A percentile compares a stretch with the other conserved stretches of the same genome.
phyloP scores from a whole-genome alignment of 2,888 invertebrate species.

The Heteromyza rotundicornis region DNA sequence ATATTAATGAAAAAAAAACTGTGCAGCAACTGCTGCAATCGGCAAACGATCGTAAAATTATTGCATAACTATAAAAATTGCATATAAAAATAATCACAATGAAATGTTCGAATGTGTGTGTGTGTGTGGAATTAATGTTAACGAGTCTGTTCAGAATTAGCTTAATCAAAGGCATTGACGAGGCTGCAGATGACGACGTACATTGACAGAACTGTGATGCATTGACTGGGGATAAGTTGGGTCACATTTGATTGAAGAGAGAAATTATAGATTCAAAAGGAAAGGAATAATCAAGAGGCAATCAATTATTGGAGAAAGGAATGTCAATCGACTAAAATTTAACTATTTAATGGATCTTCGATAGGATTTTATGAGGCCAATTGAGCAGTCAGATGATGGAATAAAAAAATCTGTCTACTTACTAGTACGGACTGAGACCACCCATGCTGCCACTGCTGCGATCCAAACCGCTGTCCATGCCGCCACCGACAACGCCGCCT shows the following conservation, averaged over 20 bases:
- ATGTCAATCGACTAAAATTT: no score
- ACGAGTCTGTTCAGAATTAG: slow-evolving; percentile 22
- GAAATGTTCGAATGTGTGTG: slow-evolving; percentile 1
- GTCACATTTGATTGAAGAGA: no score
- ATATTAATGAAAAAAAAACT: background rate
- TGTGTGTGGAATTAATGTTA: slow-evolving; percentile 6
- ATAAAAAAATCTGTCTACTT: slow-evolving; percentile 35
- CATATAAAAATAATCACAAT: slow-evolving; percentile 1
- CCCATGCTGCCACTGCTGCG: slow-evolving; percentile 24
- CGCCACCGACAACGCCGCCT: slow-evolving; percentile 33
- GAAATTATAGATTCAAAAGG: no score
- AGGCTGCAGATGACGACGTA: no score
- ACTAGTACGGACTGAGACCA: slow-evolving; percentile 45
- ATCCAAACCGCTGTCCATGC: slow-evolving; percentile 36
- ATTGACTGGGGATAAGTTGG: no score
- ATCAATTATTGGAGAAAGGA: no score
- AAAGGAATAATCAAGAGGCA: no score
- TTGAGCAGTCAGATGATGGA: no score
- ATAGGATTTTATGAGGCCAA: no score
- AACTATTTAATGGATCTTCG: no score
- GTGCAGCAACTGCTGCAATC: background rate
- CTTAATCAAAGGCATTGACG: slow-evolving; percentile 17
- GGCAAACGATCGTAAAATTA: slow-evolving; percentile 18
- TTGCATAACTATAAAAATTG: slow-evolving; percentile 22
- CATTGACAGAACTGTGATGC: no score